phyloP scores from a whole-genome alignment of 2,113 vertebrate species.

The Pagrus major region DNA sequence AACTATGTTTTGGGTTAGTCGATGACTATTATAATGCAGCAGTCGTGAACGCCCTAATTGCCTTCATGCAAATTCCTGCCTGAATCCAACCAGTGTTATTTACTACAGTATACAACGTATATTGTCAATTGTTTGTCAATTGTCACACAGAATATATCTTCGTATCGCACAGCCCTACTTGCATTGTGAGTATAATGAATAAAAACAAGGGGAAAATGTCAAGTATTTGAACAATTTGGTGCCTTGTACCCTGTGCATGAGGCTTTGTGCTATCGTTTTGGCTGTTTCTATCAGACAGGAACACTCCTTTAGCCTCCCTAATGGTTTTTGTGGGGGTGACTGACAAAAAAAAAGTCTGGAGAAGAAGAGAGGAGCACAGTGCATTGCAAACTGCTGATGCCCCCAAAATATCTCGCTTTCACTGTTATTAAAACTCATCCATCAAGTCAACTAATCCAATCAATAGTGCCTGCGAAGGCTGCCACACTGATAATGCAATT shows the following conservation, averaged over 20 bases:
- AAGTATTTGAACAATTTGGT: not conserved
- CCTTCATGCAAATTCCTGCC: no score
- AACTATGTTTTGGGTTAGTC: no score
- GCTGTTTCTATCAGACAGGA: slow-evolving; percentile 23
- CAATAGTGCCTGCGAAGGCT: slow-evolving; percentile 58
- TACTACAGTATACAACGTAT: no score
- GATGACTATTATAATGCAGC: no score
- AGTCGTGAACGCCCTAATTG: no score
- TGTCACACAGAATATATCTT: no score
- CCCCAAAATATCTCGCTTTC: slow-evolving; percentile 61
- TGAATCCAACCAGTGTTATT: no score
- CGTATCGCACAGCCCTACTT: no score
- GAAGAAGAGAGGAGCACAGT: slow-evolving; percentile 25
- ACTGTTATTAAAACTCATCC: slow-evolving; percentile 76
- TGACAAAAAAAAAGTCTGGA: slow-evolving; percentile 15
- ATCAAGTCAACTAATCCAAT: slow-evolving; percentile 72
- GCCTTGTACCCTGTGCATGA: no score
- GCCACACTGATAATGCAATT: slow-evolving; percentile 64
- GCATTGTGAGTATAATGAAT: no score
- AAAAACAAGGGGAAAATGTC: not conserved
- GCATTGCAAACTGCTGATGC: slow-evolving; percentile 59
- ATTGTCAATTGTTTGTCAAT: no score
- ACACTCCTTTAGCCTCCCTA: slow-evolving; percentile 16
- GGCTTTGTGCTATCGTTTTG: not conserved
- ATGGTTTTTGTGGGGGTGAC: slow-evolving; percentile 24